Evolutionary conservation across 2,888 invertebrate species (phyloP).

Genomic region (Stenotaenia linearis): DNA sequence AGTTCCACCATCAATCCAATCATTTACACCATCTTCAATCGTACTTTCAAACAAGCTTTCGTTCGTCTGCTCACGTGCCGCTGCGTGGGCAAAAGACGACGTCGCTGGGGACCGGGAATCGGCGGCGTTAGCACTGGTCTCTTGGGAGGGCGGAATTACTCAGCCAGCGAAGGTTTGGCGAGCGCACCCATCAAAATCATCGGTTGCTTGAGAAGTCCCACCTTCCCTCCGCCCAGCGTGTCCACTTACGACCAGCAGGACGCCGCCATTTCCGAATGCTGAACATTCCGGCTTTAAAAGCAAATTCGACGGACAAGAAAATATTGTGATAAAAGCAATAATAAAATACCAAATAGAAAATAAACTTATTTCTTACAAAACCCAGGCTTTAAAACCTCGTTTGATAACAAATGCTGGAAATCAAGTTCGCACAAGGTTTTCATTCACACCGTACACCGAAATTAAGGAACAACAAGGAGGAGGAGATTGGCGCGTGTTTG

Average conservation of each 20-base stretch:
- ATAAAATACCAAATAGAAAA: background rate
- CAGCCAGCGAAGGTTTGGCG: constrained; percentile 28
- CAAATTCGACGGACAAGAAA: background rate
- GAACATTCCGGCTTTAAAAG: background rate
- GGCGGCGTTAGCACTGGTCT: background rate
- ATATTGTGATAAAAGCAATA: background rate
- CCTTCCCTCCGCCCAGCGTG: constrained; percentile 17
- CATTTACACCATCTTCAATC: constrained; percentile 93
- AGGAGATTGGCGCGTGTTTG: background rate
- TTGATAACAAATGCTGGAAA: background rate
- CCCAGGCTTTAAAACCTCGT: background rate
- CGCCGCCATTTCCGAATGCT: background rate
- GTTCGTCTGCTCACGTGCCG: constrained; percentile 74
- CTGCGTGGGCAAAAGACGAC: constrained; percentile 31
- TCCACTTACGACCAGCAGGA: constrained; percentile 4
- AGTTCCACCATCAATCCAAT: constrained; percentile 93
- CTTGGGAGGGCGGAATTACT: constrained; percentile 23
- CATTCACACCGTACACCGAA: background rate
- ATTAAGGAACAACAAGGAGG: background rate
- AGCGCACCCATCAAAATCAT: constrained; percentile 28
- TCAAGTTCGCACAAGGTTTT: background rate
- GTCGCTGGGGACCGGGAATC: constrained; percentile 2
- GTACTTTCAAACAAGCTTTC: constrained; percentile 84
- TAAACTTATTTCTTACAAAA: background rate
- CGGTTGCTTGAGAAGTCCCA: constrained; percentile 27